Evolutionary conservation across 2,888 invertebrate genomes (phyloP), one percentile per base, ranked within the genome.

Genomic region (Drosophila nigricruria): DNA sequence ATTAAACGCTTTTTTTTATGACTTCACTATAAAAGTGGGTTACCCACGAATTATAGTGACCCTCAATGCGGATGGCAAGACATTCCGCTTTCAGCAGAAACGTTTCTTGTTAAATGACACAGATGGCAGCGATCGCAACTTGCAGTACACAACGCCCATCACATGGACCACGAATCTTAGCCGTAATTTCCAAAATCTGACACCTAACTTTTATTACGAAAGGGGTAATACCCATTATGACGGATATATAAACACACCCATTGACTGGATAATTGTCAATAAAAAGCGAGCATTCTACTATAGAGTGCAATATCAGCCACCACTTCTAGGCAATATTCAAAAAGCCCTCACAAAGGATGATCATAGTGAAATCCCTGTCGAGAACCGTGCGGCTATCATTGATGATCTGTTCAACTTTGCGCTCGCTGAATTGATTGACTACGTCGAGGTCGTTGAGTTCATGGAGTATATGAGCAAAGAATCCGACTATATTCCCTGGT

Each of bases 401-500:
- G 49, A 49, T 6, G 49, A 49, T 49, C 30, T 49, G 18, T 49
- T 49, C 18, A 49, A 49, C 18, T 30, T 49, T 30, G 49, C 49
- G 12, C 49, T 18, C 18, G 49, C 30, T 3, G 49, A 49, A 18
- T 10, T 49, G 18, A 18, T 30, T 49, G 49, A 49, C 49, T 49
- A 49, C 12, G 49, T 18, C 12, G 49, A 49, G 18, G 49, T 49
- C 30, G 12, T 49, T 18, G 30, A 30, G 49, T 49, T 49, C 30
- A 49, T 49, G 49, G 49, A 49, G 49, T 49, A 49, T 18, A 49
- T 49, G 49, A 49, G 30, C 30, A 14, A n/a, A 14, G 49, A 49
- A 30, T 18, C 49, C 18, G 49, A 47, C 1, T 97, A 96, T 83
- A 93, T 96, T n/a, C 97, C 97, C 0, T 97, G 97, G 97, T 93